phyloP scores from a whole-genome alignment of 1,140 invertebrate genomes.

The Trinorchestia longiramus region DNA sequence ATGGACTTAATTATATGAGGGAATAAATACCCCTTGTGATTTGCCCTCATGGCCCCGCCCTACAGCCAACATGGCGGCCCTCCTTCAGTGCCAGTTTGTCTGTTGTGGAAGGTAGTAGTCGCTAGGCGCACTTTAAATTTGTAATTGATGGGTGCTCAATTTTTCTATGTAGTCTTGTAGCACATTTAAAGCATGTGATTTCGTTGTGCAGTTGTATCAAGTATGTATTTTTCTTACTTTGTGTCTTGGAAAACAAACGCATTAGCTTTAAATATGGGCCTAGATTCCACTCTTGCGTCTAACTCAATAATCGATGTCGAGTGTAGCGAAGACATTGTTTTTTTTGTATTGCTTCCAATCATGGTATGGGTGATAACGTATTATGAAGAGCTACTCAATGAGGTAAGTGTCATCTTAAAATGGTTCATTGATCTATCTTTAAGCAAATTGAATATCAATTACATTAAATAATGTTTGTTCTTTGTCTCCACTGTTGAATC shows the following conservation, averaged over 20 bases:
- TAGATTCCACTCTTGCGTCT: background rate
- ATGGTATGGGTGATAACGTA: background rate
- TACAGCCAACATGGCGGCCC: background rate
- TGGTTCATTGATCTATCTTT: background rate
- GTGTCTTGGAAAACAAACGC: background rate
- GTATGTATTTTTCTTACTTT: background rate
- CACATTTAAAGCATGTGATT: background rate
- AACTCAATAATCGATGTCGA: conserved; percentile 8
- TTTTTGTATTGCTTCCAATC: background rate
- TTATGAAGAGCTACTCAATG: background rate
- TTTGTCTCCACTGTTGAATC: background rate
- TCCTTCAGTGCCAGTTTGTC: background rate
- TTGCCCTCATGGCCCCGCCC: conserved; percentile 2
- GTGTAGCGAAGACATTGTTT: background rate
- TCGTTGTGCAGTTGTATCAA: background rate
- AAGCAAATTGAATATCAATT: background rate
- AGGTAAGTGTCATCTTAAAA: background rate
- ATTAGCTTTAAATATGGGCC: background rate
- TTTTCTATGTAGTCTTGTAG: background rate
- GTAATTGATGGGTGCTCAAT: background rate
- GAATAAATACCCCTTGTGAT: conserved; percentile 8
- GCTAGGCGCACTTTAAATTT: background rate
- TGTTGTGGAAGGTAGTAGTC: background rate
- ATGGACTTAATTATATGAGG: background rate
- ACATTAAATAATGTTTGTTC: background rate